Evolutionary conservation across 2,797 vertebrate genomes (phyloP), one percentile per base, ranked within the genome.

Genomic region (Buceros bicornis): DNA sequence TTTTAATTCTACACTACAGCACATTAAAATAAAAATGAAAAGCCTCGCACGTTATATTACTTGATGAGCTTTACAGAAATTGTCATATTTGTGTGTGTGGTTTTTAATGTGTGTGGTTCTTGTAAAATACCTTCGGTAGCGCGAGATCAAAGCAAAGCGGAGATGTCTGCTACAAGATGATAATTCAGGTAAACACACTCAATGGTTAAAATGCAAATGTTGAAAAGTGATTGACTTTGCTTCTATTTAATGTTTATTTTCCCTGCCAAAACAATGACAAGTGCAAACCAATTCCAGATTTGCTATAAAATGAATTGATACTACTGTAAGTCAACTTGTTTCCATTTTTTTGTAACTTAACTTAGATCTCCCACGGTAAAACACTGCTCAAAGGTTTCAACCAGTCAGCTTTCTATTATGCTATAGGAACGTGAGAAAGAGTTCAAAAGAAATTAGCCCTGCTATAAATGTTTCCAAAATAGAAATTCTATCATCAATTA

Each of bases 181-280:
- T 80, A 96, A 74, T 56, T 90, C 87, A 90, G 57, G 73, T 94
- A 94, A 94, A 89, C 92, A 94, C 31, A 57, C 10, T 85, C 60
- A 93, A 43, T 51, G 17, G 53, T 73, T 66, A 91, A 95, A 86
- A 91, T 91, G 78, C 57, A 97, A 93, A 95, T 92, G 70, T 40
- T 71, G 61, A 94, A 89, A 78, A 60, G 65, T 93, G 82, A 73
- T 87, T 69, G 86, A 92, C 50, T 95, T 95, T 74, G 20, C n/a
- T 83, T 95, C 69, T 80, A 78, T 87, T 97, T 85, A 64, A 85
- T 90, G 82, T 92, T 94, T 94, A 82, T 93, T 97, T 97, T 86
- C 71, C 42, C 47, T 91, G 33, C 61, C 73, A 95, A 90, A 94
- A 54, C 65, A 87, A 48, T 2, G 33, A 72, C 35, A 87, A 93